These are phyloP conservation scores for Petrolisthes cinctipes DNA, from an alignment of 2,888 invertebrate species.

Conservation along the genomic window DNA sequence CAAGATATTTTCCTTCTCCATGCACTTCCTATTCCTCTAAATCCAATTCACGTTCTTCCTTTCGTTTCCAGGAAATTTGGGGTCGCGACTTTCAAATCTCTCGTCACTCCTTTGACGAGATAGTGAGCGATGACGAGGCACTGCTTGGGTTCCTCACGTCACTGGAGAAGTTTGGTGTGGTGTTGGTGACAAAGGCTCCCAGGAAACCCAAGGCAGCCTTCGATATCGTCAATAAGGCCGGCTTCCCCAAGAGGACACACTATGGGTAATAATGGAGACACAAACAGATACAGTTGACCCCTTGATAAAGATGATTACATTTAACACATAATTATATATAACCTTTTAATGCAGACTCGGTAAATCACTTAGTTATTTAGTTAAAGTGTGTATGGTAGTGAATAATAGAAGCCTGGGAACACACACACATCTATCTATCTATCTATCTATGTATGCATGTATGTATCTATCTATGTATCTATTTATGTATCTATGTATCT, in stretches of 20 bases:
- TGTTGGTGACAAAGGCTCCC: constrained; percentile 46
- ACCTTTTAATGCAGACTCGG: too few relatives aligned
- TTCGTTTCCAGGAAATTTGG: constrained; percentile 52
- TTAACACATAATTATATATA: too few relatives aligned
- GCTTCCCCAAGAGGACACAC: constrained; percentile 60
- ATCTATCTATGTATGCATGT: too few relatives aligned
- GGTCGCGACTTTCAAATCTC: constrained; percentile 24
- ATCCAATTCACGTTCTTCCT: background rate
- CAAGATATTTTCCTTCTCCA: background rate
- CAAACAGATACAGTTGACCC: too few relatives aligned
- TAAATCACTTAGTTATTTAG: too few relatives aligned
- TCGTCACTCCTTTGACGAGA: constrained; percentile 24
- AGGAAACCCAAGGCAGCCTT: constrained; percentile 42
- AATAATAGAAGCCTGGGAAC: too few relatives aligned
- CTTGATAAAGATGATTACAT: too few relatives aligned
- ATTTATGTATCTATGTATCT: too few relatives aligned
- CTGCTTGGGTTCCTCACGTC: constrained; percentile 50
- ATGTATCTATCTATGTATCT: too few relatives aligned
- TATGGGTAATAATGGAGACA: constrained; percentile 52
- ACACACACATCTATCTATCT: too few relatives aligned
- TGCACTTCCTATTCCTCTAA: background rate
- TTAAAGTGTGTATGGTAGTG: too few relatives aligned
- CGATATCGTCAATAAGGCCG: constrained; percentile 48
- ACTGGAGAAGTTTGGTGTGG: constrained; percentile 52
- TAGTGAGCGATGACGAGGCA: constrained; percentile 40